These are phyloP conservation scores for Strongylocentrotus purpuratus DNA, from an alignment of 35 echinoderm and acorn worm genomes.

Conservation along the genomic window DNA sequence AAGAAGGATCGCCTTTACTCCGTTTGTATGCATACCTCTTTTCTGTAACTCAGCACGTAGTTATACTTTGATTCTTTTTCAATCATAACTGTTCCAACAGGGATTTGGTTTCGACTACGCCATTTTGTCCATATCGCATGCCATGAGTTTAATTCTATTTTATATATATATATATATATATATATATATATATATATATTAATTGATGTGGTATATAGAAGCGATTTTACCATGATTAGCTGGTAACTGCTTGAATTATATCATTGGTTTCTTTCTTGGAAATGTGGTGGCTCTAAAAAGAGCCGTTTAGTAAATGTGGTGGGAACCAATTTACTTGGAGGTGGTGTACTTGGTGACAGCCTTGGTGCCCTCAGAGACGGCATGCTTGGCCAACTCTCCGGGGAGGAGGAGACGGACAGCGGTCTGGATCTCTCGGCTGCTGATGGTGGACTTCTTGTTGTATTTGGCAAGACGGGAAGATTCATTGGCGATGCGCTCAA, in stretches of 20 bases:
- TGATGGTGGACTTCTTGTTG: slow-evolving; percentile 95
- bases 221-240: no score
- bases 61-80: no score
- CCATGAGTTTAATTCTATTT: no score
- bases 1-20: no score
- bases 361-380: slow-evolving; percentile 83
- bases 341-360: slow-evolving; percentile 81
- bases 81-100: no score
- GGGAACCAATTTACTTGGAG: slow-evolving; percentile 59
- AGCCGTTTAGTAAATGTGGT: slow-evolving; percentile 50
- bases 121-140: no score
- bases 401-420: slow-evolving; percentile 92
- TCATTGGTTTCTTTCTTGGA: slow-evolving; percentile 64
- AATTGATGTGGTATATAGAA: background rate
- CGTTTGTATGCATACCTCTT: no score
- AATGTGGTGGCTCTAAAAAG: slow-evolving; percentile 78
- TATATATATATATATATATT: slow-evolving; percentile 13
- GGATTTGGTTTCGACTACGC: background rate
- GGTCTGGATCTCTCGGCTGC: slow-evolving; percentile 79
- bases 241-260: no score
- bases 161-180: background rate
- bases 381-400: slow-evolving; percentile 92
- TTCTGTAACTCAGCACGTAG: no score
- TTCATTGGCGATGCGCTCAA: slow-evolving; percentile 86
- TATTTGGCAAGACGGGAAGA: slow-evolving; percentile 83